Evolutionary conservation across 2,888 invertebrate genomes (phyloP).

Genomic region (Athrips mouffetella): DNA sequence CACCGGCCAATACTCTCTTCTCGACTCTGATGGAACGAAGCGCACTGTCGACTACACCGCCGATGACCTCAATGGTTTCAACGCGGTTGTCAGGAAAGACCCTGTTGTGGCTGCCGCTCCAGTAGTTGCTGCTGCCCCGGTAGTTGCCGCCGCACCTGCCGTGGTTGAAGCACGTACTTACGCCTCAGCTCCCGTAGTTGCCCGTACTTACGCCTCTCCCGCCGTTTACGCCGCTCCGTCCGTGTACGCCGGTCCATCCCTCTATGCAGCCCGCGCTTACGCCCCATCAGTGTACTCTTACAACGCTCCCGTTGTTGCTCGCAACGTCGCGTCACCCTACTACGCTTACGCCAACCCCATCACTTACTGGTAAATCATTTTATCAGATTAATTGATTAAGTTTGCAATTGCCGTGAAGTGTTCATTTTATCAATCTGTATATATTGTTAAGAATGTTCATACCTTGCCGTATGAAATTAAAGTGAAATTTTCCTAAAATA

Average conservation of each 20-base stretch:
- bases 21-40: conserved; percentile 75
- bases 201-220: conserved; percentile 26
- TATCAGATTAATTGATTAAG: conserved; percentile 15
- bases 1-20: conserved; percentile 75
- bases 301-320: conserved; percentile 14
- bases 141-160: conserved; percentile 24
- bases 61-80: conserved; percentile 77
- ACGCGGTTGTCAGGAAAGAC: conserved; percentile 77
- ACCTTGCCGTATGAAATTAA: conserved; percentile 34
- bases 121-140: conserved; percentile 31
- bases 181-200: conserved; percentile 29
- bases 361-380: conserved; percentile 50
- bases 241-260: conserved; percentile 22
- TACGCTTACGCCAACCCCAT: conserved; percentile 58
- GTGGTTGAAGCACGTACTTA: conserved; percentile 31
- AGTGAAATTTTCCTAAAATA: conserved; percentile 15
- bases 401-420: conserved; percentile 42
- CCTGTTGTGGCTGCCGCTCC: conserved; percentile 50
- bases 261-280: conserved; percentile 18
- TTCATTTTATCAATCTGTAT: conserved; percentile 42
- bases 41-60: conserved; percentile 78
- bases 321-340: conserved; percentile 27
- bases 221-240: conserved; percentile 29
- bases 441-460: conserved; percentile 40
- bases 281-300: conserved; percentile 28